Evolutionary conservation across 2,113 vertebrate genomes (phyloP).

Genomic region (Phrynosoma blainvillii): DNA sequence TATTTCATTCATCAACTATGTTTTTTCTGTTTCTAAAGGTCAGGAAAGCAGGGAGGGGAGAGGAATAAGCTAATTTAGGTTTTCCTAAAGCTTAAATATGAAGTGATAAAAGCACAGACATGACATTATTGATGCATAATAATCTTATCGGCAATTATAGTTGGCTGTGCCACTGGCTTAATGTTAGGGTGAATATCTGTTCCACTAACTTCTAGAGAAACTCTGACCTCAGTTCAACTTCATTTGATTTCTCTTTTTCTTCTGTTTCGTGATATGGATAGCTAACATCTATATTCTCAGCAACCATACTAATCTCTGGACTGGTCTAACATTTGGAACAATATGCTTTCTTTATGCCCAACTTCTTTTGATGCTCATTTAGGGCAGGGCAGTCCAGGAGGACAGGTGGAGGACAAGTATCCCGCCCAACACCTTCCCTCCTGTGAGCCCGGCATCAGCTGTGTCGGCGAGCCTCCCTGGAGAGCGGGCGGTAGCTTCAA

Average conservation of each 20-base stretch:
- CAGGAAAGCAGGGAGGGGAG: not conserved
- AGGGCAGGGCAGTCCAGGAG: too few species aligned
- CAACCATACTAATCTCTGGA: not conserved
- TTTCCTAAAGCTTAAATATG: conserved; percentile 46
- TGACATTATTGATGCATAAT: conserved; percentile 48
- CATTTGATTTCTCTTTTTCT: conserved; percentile 44
- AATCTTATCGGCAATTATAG: conserved; percentile 49
- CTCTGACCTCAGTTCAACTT: conserved; percentile 43
- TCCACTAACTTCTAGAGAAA: conserved; percentile 45
- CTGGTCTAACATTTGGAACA: not conserved
- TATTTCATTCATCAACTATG: conserved; percentile 35
- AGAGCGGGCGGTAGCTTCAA: too few species aligned
- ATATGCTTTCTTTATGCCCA: not conserved
- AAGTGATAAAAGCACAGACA: conserved; percentile 40
- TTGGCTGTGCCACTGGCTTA: conserved; percentile 26
- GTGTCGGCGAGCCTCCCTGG: too few species aligned
- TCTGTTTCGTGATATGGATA: conserved; percentile 49
- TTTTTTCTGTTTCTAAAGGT: conserved; percentile 44
- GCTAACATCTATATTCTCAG: not conserved
- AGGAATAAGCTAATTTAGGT: conserved; percentile 36
- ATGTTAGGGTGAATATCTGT: conserved; percentile 25
- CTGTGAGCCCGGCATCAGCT: too few species aligned
- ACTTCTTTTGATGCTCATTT: too few species aligned
- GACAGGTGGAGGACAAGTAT: too few species aligned
- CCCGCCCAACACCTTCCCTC: too few species aligned